A percentile compares a stretch with the other conserved stretches of the same genome.
Conservation (phyloP, 2,113 vertebrate species). For the Miniopterus natalensis region DNA sequence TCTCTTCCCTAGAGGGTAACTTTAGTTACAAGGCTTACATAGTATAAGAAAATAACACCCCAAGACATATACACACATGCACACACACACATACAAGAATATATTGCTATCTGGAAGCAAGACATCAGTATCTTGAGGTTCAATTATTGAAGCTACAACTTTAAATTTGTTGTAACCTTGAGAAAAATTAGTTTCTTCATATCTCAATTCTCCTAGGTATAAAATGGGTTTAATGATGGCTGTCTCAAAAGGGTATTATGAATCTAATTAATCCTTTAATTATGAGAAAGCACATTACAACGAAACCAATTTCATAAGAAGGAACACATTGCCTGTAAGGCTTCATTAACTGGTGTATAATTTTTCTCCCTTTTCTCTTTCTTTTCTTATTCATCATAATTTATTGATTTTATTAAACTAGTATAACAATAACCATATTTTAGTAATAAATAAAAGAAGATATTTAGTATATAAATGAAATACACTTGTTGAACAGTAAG, state of each 20-base stretch:
- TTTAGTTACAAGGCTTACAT: not conserved
- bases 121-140: not conserved
- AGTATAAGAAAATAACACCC: not conserved
- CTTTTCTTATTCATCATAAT: constrained; percentile 41
- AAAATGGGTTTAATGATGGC: constrained; percentile 55
- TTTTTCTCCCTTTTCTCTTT: constrained; percentile 16
- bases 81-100: not conserved
- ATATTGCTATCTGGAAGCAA: not conserved
- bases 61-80: not conserved
- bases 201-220: constrained; percentile 34
- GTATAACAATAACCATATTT: not conserved
- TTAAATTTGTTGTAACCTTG: constrained; percentile 33
- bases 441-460: constrained; percentile 18
- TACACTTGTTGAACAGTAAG: not conserved
- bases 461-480: constrained; percentile 13
- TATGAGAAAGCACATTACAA: constrained; percentile 49
- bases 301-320: constrained; percentile 56
- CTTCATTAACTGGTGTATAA: constrained; percentile 10
- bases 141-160: not conserved
- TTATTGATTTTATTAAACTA: constrained; percentile 61
- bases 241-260: constrained; percentile 43
- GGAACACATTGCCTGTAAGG: not conserved
- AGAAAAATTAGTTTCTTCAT: constrained; percentile 25
- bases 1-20: constrained; percentile 1
- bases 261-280: constrained; percentile 70